Base-by-base conservation (phyloP, 2,113 vertebrate species). In the Brachyistius frenatus region DNA sequence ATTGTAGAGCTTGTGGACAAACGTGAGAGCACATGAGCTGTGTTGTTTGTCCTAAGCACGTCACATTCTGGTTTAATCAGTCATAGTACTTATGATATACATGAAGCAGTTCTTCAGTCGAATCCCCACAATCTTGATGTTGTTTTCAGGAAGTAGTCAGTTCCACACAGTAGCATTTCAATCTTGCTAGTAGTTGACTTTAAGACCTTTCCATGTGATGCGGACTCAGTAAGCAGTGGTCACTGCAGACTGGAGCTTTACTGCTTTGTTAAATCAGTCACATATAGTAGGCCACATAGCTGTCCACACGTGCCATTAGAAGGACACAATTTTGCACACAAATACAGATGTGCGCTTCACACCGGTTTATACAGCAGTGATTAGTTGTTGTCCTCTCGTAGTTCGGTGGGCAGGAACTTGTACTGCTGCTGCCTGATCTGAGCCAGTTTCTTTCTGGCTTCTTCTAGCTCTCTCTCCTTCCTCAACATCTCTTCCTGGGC, bases 371-470 rank as follows among this genome's bases (percentile, higher is more conserved):
- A 54, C 66, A 64, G 70, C 61, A 50, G 66, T 8, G 35, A 37
- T 78, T 90, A 99, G 90, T 96, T 96, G 88, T 95, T 94, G 47
- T 99, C 98, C 83, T 99, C 98, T 73, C 98, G 94, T 57, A 99
- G 94, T 76, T 99, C 98, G 0, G 95, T 98, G 70, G 98, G 98
- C 56, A 99, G 91, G 88, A 99, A 99, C 86, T 99, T 99, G 91
- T 99, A 99, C 90, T 99, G 98, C 91, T 99, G 98, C 90, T 99
- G 98, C 71, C 98, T 96, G 83, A 99, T 99, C 90, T 99, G 98
- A 77, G 98, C 98, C 83, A 99, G 94, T 53, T 99, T 99, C 91
- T 98, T 99, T 74, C 98, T 94, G 4, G 98, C 98, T 88, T 99
- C 98, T 88, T 99, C 98, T 87, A 99, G 91, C 85, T 99, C 98